phyloP scores from a whole-genome alignment of 2,113 vertebrate genomes.

The Erythrocercus mccallii region DNA sequence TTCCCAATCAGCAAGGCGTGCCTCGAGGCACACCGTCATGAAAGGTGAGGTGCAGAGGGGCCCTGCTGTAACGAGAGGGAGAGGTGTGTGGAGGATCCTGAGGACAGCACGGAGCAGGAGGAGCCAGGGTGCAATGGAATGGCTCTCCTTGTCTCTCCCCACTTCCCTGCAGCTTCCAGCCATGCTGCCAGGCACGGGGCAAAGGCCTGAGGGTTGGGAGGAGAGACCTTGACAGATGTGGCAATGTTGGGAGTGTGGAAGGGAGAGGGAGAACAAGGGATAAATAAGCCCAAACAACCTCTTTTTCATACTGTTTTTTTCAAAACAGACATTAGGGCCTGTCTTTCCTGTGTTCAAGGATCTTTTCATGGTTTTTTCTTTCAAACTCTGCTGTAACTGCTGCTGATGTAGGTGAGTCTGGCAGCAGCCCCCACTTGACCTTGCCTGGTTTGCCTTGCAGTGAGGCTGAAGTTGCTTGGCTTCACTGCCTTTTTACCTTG shows the following conservation, averaged over 20 bases:
- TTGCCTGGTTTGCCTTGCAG: neutral
- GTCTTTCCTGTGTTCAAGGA: neutral
- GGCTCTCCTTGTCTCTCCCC: neutral
- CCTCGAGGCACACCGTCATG: neutral
- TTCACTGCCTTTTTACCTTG: neutral
- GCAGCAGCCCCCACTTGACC: neutral
- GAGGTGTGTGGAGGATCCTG: neutral
- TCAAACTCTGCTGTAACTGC: neutral
- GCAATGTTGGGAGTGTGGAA: rapidly evolving
- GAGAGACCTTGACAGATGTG: neutral
- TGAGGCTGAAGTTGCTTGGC: neutral
- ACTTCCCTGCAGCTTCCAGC: neutral
- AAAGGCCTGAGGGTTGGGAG: neutral
- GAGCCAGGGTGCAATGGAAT: neutral
- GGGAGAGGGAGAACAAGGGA: neutral
- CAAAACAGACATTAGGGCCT: neutral
- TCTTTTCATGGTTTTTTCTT: neutral
- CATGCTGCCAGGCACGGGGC: rapidly evolving
- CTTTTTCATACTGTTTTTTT: neutral
- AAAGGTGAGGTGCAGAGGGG: neutral
- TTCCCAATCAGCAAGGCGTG: neutral
- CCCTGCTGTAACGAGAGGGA: neutral
- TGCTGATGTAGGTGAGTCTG: neutral
- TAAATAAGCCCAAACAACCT: neutral
- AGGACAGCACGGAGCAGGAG: neutral